Base-by-base conservation (phyloP, 2,888 invertebrate species). In the Schizaphis graminum region DNA sequence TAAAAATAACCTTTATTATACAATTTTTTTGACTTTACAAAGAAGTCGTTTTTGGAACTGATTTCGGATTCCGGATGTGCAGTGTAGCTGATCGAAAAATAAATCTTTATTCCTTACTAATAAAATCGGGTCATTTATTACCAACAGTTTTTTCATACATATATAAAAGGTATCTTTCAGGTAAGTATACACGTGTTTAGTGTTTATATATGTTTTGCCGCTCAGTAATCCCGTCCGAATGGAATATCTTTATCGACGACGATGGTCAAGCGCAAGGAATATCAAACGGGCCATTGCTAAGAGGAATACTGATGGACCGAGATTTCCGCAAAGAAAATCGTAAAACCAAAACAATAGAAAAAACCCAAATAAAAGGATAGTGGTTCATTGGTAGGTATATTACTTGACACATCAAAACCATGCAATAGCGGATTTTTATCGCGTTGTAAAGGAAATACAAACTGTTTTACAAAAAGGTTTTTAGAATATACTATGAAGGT, bases 231-330 rank as follows among this genome's bases (percentile, higher is more conserved):
- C 90, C 93, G 41, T 49, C 86, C 93, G 90, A 91, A 94, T 90
- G 90, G 93, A 90, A 94, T 94, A 90, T 94, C 61, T 93, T 93
- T 89, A 93, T 89, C 89, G 89, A 26, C 87, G 35, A 44, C 91
- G 49, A 61, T 87, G 92, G 93, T 61, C 93, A 49, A 90, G 86
- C 90, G 90, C 61, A 28, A 94, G 90, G 93, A 94, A 91, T 94
- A 94, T 94, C 93, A 86, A 94, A 86, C 93, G 85, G n/a, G 61
- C 47, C 21, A 44, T 90, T 89, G 57, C 93, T 35, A 53, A 49
- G 85, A 67, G 41, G 93, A 94, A 94, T 94, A 94, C 90, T 90
- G 93, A 94, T 94, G 61, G 90, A 28, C 49, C 41, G 86, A 91
- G 85, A 93, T 93, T 41, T 93, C 47, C 85, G 21, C 85, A 57